These are phyloP conservation scores for Phymatocera aterrima DNA, from an alignment of 2,888 invertebrate genomes.

Conservation along the genomic window DNA sequence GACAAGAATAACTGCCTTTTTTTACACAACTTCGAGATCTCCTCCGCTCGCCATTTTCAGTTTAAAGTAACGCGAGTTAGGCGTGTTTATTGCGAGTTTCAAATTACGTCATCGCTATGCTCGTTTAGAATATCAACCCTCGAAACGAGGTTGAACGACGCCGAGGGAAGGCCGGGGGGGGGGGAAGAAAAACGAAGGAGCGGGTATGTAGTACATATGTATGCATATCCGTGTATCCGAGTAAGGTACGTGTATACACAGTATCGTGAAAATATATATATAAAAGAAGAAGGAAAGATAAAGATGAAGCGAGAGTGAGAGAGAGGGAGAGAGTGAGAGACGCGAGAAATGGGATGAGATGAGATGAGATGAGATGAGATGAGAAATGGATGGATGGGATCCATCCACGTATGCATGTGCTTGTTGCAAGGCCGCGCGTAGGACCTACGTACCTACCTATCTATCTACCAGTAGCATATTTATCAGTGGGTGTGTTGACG, in stretches of 20 bases:
- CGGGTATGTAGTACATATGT: neutral
- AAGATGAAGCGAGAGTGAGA: conserved; percentile 5
- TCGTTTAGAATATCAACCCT: conserved; percentile 41
- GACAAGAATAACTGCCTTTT: neutral
- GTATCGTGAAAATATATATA: neutral
- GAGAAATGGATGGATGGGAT: neutral
- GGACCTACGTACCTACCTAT: neutral
- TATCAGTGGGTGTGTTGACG: conserved; percentile 56
- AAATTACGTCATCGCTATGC: conserved; percentile 30
- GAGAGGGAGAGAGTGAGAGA: conserved; percentile 47
- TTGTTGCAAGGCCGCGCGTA: conserved; percentile 46
- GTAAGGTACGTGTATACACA: too few species aligned
- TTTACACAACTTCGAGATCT: neutral
- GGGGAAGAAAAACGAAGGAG: neutral
- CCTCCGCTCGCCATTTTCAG: conserved; percentile 29
- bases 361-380: too few species aligned
- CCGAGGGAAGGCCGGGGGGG: neutral
- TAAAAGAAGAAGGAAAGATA: neutral
- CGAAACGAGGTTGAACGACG: conserved; percentile 21
- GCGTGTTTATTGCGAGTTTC: conserved; percentile 10
- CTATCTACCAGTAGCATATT: conserved; percentile 60
- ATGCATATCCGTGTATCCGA: neutral
- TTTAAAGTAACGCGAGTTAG: conserved; percentile 18
- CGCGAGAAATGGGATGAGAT: conserved; percentile 50
- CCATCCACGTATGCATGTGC: conserved; percentile 37